Evolutionary conservation across 2,113 vertebrate genomes (phyloP), one percentile per base, ranked within the genome.

Genomic region (Toxotes jaculatrix): DNA sequence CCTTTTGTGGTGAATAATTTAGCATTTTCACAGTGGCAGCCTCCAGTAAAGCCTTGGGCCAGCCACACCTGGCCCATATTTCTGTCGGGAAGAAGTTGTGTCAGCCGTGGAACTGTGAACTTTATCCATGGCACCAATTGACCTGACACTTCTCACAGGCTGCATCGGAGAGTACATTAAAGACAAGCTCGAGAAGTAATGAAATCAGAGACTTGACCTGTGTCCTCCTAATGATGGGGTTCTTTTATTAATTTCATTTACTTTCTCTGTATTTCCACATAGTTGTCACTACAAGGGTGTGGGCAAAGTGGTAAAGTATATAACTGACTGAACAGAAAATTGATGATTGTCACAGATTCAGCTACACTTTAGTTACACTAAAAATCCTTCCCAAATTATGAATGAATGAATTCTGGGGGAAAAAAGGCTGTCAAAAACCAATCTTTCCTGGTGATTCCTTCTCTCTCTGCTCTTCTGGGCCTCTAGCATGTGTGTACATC

Each of bases 1-100:
- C 83, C 85, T 91, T 91, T 83, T 59, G 43, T 56, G 47, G 21
- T 91, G 83, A 92, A 91, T 91, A 87, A 90, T 91, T 86, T 79
- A 86, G 83, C 91, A 87, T 87, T 90, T 90, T 77, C 80, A 76
- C 69, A 78, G 74, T 45, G 73, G 40, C 74, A 70, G 72, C 34
- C 31, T 77, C 64, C 64, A 45, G 51, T 60, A 40, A 71, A 80
- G 56, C 66, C 82, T 69, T 2, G 4, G 36, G 78, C 66, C 34
- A 14, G 10, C 79, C 77, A 84, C 76, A 73, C 57, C 34, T 42
- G 59, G 55, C 57, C 71, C 59, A 21, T 68, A 64, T 85, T 77
- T 45, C 68, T 83, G 64, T 79, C n/a, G 64, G 73, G 31, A 56
- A 59, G 61, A 82, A 80, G 65, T 53, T 76, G 55, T 14, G 69